Base-by-base conservation (phyloP, 2,113 vertebrate species). In the Neogobius melanostomus region DNA sequence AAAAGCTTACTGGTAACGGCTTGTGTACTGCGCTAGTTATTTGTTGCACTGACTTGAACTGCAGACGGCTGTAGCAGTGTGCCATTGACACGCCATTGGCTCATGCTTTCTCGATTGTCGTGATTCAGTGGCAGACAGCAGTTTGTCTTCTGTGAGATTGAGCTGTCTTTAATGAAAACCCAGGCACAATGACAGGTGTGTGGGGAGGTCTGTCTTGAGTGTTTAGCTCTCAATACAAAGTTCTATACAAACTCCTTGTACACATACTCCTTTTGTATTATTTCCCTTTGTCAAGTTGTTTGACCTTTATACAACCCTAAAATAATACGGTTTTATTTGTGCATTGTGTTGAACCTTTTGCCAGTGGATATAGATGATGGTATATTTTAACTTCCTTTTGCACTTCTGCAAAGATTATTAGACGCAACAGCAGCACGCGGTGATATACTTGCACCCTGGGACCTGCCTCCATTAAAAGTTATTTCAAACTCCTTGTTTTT, bases 151-250 rank as follows among this genome's bases (percentile, higher is more conserved):
- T 50, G 36, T 6, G 1, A 15, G 52, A 76, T 53, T 59, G 56
- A 75, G 68, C n/a, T 36, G 6, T 16, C 6, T 68, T 76, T 74
- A 89, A 88, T 83, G 70, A 74, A 64, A 64, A 2, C 45, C 64
- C 45, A 68, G 84, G 66, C 69, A 68, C 53, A 49, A 68, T 76
- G 75, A 79, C 69, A 71, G 4, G 59, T 62, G 15, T 36, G 28
- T 36, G 48, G 56, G 56, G 56, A 36, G 21, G 49, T 73, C 51
- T 74, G 66, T 59, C 21, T 59, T 50, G 62, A 67, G 36, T 72
- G 69, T 65, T 69, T 67, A 46, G 59, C 28, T 36, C 60, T 72
- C 72, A 74, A 75, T 17, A 69, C 15, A 72, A 67, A 64, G 28
- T 67, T 46, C 46, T 6, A 49, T 9, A 36, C 28, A 4, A 5